Percentiles rank a stretch among this genome's conserved stretches.
Evolutionary conservation across 2,888 invertebrate genomes (phyloP).

Genomic region (Chrysina gloriosa): DNA sequence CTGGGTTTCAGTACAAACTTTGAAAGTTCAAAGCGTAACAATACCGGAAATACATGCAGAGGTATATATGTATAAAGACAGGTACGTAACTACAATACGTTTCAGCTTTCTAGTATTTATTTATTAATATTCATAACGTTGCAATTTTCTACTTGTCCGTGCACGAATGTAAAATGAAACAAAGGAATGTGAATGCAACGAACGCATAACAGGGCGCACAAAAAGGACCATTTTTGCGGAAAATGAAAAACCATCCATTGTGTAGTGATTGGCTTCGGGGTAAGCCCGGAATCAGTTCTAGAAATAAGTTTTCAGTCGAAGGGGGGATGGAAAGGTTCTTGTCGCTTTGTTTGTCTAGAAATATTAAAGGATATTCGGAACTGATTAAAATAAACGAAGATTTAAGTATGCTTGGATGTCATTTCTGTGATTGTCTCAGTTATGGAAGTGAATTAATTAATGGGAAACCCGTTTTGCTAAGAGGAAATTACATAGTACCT

Average conservation of each 20-base stretch:
- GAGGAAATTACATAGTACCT: too few relatives aligned
- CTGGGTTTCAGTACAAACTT: neutral
- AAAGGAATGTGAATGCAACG: constrained; percentile 35
- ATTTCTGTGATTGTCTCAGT: constrained; percentile 1
- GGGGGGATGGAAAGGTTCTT: neutral
- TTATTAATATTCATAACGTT: constrained; percentile 36
- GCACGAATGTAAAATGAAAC: constrained; percentile 41
- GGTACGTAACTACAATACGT: constrained; percentile 9
- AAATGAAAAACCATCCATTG: constrained; percentile 47
- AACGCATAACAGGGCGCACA: constrained; percentile 12
- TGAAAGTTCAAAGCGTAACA: constrained; percentile 30
- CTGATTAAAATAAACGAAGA: constrained; percentile 36
- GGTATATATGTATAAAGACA: neutral
- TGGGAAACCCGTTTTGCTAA: too few relatives aligned
- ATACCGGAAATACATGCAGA: neutral
- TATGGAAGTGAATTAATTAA: too few relatives aligned
- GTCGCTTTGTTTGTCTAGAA: constrained; percentile 39
- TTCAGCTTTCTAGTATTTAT: constrained; percentile 27
- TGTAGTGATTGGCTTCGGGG: constrained; percentile 48
- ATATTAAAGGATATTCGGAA: constrained; percentile 39
- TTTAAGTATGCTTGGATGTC: constrained; percentile 7
- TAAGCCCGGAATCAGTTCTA: constrained; percentile 47
- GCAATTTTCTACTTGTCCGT: constrained; percentile 39
- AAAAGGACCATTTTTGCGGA: constrained; percentile 45
- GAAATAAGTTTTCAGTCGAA: constrained; percentile 46